Conservation (phyloP, 2,888 invertebrate species). For the Stictocephala bisonia region DNA sequence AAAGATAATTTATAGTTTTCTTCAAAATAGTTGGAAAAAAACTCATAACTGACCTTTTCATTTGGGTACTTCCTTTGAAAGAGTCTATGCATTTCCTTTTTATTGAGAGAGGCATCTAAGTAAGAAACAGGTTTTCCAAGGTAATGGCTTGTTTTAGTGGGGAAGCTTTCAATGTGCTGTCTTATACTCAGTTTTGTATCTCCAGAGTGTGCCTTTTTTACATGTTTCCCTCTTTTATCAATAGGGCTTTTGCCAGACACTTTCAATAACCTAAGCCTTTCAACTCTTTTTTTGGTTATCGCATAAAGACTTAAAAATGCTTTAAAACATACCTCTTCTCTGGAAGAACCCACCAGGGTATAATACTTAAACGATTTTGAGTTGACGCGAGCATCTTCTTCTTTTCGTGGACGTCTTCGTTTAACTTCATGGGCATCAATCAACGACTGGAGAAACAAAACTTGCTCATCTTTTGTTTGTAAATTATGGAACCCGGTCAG, state of each 20-base stretch:
- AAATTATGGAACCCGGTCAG: no score
- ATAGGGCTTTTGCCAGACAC: conserved; percentile 7
- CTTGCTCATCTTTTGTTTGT: no score
- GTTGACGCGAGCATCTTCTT: no score
- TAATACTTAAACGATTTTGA: no score
- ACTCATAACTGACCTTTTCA: conserved; percentile 46
- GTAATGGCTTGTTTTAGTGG: conserved; percentile 3
- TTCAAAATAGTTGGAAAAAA: conserved; percentile 52
- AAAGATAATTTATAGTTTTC: conserved; percentile 52
- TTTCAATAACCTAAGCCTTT: not conserved
- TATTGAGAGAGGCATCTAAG: conserved; percentile 23
- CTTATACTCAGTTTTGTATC: not conserved
- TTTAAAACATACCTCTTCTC: conserved; percentile 34
- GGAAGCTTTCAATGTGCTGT: conserved; percentile 31
- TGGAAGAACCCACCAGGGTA: no score
- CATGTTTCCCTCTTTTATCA: conserved; percentile 9
- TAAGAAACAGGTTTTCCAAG: conserved; percentile 10
- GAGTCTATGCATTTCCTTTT: conserved; percentile 12
- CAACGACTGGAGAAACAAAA: no score
- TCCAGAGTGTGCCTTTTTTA: not conserved
- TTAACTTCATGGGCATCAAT: no score
- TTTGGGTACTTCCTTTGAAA: conserved; percentile 10
- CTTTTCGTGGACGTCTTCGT: no score
- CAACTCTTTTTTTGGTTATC: conserved; percentile 6
- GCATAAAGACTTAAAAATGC: conserved; percentile 24